Conservation (phyloP, 2,797 vertebrate species). For the Sarcoramphus papa region DNA sequence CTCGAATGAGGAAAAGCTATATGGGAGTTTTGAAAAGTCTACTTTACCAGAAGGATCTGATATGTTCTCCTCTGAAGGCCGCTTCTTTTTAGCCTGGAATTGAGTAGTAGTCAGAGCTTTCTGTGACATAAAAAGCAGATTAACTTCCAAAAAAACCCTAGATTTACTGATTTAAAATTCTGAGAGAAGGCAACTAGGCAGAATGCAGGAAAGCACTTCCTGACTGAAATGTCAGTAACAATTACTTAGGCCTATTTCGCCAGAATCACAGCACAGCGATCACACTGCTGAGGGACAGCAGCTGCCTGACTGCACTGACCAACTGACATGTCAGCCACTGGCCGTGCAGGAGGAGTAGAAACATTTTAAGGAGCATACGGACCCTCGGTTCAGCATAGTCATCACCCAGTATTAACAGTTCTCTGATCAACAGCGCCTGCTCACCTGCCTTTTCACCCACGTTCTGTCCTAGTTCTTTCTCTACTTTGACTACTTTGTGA, state of each 20-base stretch:
- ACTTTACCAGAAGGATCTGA: conserved; percentile 28
- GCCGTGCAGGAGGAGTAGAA: neutral
- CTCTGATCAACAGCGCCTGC: neutral
- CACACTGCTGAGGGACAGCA: neutral
- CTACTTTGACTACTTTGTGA: neutral
- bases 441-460: neutral
- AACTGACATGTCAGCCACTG: rapidly evolving
- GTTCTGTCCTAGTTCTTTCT: neutral
- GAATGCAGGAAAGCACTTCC: neutral
- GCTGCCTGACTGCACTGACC: neutral
- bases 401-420: neutral
- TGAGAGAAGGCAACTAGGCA: neutral
- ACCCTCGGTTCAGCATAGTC: neutral
- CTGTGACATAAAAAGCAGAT: neutral
- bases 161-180: neutral
- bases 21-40: neutral
- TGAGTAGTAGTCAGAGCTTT: neutral
- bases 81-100: neutral
- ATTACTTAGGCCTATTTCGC: neutral
- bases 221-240: neutral
- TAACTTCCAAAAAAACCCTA: neutral
- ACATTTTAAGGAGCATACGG: neutral
- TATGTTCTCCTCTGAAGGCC: neutral
- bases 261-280: neutral
- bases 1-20: neutral